Conservation (phyloP, 2,888 invertebrate genomes). For the Papilio elwesi region DNA sequence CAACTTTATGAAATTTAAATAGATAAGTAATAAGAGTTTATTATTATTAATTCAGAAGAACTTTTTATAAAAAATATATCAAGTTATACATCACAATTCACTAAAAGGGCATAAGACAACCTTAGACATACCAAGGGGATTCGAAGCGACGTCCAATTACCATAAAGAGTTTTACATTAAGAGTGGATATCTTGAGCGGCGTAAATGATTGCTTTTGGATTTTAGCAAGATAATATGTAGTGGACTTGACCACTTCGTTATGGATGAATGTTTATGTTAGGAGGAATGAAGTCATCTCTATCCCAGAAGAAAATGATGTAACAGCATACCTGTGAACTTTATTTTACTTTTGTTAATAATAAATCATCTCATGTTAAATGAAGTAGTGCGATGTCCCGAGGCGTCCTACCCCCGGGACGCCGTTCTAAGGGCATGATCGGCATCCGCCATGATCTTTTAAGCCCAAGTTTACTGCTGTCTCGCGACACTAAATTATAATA, state of each 20-base stretch:
- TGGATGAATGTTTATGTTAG: too few relatives aligned
- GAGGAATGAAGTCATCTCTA: background rate
- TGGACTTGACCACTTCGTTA: too few relatives aligned
- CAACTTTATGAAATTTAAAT: constrained; percentile 1
- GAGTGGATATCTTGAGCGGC: background rate
- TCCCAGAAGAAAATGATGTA: background rate
- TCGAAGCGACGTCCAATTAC: background rate
- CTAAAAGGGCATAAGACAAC: background rate
- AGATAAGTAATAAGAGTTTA: background rate
- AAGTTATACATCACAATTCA: background rate
- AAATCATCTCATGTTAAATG: background rate
- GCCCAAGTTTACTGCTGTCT: constrained; percentile 76
- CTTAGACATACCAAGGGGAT: background rate
- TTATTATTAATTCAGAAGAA: too few relatives aligned
- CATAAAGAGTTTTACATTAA: background rate
- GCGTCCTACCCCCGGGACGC: constrained; percentile 41
- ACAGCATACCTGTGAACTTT: background rate
- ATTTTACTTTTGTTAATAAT: background rate
- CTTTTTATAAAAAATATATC: too few relatives aligned
- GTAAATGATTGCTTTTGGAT: too few relatives aligned
- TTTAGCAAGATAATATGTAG: too few relatives aligned
- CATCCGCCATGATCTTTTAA: constrained; percentile 76
- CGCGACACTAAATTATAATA: constrained; percentile 82
- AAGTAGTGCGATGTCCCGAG: constrained; percentile 25
- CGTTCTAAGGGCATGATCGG: constrained; percentile 46